A percentile compares a stretch with the other conserved stretches of the same genome.
Conservation (phyloP, 2,888 invertebrate genomes). For the Hirtodrosophila cameraria region DNA sequence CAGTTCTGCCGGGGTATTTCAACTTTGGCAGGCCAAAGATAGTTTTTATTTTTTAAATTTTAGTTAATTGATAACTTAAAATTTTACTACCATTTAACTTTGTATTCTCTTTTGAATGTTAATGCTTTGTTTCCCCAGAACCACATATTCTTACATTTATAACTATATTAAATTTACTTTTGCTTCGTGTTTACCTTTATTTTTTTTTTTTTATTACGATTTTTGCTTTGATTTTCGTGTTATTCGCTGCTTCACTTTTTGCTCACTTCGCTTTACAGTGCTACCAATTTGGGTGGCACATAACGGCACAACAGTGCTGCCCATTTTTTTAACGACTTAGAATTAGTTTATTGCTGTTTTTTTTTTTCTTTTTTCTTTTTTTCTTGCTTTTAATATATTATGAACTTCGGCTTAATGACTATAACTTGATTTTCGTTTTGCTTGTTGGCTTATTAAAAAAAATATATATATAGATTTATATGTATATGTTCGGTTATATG, state of each 20-base stretch:
- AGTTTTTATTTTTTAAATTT: no score
- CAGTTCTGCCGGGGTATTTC: constrained; percentile 31
- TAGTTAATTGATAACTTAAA: constrained; percentile 48
- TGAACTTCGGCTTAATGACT: constrained; percentile 32
- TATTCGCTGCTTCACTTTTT: constrained; percentile 31
- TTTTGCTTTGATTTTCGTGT: constrained; percentile 54
- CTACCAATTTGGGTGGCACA: constrained; percentile 12
- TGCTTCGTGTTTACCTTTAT: constrained; percentile 28
- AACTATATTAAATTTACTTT: constrained; percentile 12
- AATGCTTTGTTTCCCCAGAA: constrained; percentile 77
- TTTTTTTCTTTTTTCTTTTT: not conserved
- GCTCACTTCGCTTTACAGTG: constrained; percentile 9
- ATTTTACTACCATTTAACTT: constrained; percentile 54
- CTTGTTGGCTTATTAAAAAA: constrained; percentile 69
- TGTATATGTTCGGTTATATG: constrained; percentile 41
- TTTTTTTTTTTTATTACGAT: constrained; percentile 40
- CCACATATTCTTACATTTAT: constrained; percentile 46
- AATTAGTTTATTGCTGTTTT: constrained; percentile 55
- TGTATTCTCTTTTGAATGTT: constrained; percentile 53
- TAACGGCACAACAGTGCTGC: constrained; percentile 29
- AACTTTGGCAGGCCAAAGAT: constrained; percentile 27
- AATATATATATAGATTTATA: constrained; percentile 40
- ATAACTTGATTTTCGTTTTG: constrained; percentile 46
- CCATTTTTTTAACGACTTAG: constrained; percentile 48
- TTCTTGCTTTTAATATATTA: constrained; percentile 3